Conservation (phyloP, 2,888 invertebrate species). For the Diadegma fenestrale region DNA sequence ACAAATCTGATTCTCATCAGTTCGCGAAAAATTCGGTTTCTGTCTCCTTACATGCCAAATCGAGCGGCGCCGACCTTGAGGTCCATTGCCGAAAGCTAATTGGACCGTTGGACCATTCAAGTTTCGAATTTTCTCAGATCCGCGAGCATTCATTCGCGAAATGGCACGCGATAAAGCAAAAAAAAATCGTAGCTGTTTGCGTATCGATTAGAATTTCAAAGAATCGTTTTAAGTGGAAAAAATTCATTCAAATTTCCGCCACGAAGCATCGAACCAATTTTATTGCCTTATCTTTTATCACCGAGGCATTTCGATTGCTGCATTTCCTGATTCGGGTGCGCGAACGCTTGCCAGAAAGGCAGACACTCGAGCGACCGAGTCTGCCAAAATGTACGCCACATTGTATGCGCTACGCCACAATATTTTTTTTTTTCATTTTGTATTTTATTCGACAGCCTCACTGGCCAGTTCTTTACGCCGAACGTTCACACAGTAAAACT, state of each 20-base stretch:
- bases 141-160: background rate
- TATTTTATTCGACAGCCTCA: conserved; percentile 25
- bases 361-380: conserved; percentile 6
- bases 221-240: background rate
- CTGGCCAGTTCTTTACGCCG: background rate
- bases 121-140: background rate
- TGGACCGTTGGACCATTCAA: conserved; percentile 16
- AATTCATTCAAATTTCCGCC: background rate
- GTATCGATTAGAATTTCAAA: background rate
- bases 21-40: conserved; percentile 14
- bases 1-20: conserved; percentile 43
- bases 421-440: background rate
- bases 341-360: conserved; percentile 75
- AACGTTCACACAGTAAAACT: conserved; percentile 11
- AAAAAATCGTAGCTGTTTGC: background rate
- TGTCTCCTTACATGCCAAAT: conserved; percentile 34
- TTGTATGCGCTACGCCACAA: background rate
- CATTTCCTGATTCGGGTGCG: conserved; percentile 73
- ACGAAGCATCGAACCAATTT: background rate
- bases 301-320: conserved; percentile 61
- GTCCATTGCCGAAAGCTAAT: conserved; percentile 29
- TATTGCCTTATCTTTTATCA: background rate
- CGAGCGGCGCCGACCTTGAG: conserved; percentile 49
- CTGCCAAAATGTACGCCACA: conserved; percentile 4
- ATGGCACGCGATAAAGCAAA: background rate